A percentile compares a stretch with the other conserved stretches of the same genome.
phyloP scores from a whole-genome alignment of 2,797 vertebrate genomes.

The Brachyrhaphis roseni region DNA sequence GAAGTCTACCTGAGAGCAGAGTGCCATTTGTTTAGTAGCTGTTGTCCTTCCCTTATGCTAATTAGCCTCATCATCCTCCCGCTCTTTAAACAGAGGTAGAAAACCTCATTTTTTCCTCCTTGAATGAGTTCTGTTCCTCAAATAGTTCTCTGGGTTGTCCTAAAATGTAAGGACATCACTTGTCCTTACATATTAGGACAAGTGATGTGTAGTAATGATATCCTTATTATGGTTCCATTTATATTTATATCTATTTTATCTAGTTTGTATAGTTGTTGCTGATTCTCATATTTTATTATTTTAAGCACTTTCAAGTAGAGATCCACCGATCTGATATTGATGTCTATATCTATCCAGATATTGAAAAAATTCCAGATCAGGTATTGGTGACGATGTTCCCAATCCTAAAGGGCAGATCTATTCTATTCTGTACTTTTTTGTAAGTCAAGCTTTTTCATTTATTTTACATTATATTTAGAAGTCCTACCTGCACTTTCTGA shows the following conservation, averaged over 20 bases:
- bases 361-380: too few relatives aligned
- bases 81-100: not conserved
- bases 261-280: not conserved
- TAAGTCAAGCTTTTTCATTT: too few relatives aligned
- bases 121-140: not conserved
- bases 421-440: too few relatives aligned
- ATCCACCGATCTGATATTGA: too few relatives aligned
- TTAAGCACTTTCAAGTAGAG: not conserved
- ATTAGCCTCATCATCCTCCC: conserved; percentile 45
- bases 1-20: conserved; percentile 6
- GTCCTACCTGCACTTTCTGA: too few relatives aligned
- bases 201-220: not conserved
- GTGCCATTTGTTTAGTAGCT: conserved; percentile 32
- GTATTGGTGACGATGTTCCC: too few relatives aligned
- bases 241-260: not conserved
- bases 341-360: too few relatives aligned
- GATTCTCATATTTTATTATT: not conserved
- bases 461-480: too few relatives aligned
- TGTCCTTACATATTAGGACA: not conserved
- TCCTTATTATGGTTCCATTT: not conserved
- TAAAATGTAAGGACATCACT: too few relatives aligned
- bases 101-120: not conserved
- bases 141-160: not conserved
- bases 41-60: conserved; percentile 46
- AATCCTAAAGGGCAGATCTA: too few relatives aligned